Base-by-base conservation (phyloP, 2,797 vertebrate genomes). In the Gadopsis marmoratus region DNA sequence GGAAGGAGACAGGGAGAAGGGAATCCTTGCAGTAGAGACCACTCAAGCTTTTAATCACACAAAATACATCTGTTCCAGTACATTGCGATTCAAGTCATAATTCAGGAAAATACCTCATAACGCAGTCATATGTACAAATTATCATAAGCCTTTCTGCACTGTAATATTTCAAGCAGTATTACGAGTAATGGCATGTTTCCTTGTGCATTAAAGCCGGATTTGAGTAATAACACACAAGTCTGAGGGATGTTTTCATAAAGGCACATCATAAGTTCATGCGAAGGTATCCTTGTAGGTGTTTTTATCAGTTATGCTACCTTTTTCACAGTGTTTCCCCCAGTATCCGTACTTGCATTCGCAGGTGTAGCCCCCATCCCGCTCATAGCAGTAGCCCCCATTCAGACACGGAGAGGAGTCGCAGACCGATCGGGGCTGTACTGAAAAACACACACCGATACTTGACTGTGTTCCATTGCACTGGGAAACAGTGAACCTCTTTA, bases 331-430 rank as follows among this genome's bases (percentile, higher is more conserved):
- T 63, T 92, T 94, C 65, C 98, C 98, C 19, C 94, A 95, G 95
- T 98, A 98, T 81, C 97, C 97, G 7, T 91, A 95, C 31, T 96
- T 96, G 88, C 98, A 99, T 75, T 97, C 96, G 47, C 98, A 99
- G 70, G 92, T 94, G 92, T 98, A 99, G 0, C 95, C 96, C 76
- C 96, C 97, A 0, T 98, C 97, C 0, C 95, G 94, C 86, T 96
- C 96, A 0, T 96, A 96, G 60, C 98, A 99, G 89, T 96, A 97
- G 0, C 97, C 98, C 43, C 97, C 98, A 0, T 98, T 98, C 91
- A 98, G 92, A 94, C 98, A 99, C 83, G 98, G 98, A 76, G 97
- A 96, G 0, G 98, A 99, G 94, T 99, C 97, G 0, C 98, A 99
- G 88, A 96, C 97, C 13, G 98, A 97, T 91, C 83, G 95, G 0